Evolutionary conservation across 2,888 invertebrate species (phyloP).

Genomic region (Tholera decimalis): DNA sequence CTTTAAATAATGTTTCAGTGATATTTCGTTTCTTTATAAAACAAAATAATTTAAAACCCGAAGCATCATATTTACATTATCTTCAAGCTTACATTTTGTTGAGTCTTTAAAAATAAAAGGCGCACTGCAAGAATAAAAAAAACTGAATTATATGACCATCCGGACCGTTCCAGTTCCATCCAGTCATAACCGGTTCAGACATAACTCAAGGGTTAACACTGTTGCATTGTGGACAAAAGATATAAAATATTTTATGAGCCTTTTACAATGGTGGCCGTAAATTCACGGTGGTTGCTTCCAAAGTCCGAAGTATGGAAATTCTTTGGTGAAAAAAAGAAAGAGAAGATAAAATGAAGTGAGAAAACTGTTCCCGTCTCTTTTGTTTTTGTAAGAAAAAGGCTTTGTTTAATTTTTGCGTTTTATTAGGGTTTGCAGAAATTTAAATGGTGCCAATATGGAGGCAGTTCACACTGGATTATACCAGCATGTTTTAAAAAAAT

Average conservation of each 20-base stretch:
- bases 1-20: too few relatives aligned
- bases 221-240: conserved; percentile 46
- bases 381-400: conserved; percentile 42
- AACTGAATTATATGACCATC: conserved; percentile 16
- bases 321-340: conserved; percentile 15
- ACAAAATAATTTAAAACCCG: too few relatives aligned
- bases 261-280: conserved; percentile 49
- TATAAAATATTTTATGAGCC: conserved; percentile 58
- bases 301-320: conserved; percentile 39
- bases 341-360: neutral
- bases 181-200: conserved; percentile 31
- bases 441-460: conserved; percentile 48
- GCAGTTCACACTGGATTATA: conserved; percentile 31
- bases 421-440: conserved; percentile 51
- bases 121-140: neutral
- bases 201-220: conserved; percentile 45
- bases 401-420: conserved; percentile 47
- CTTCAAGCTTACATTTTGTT: neutral
- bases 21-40: too few relatives aligned
- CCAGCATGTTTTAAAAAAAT: conserved; percentile 20
- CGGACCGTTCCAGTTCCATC: conserved; percentile 24
- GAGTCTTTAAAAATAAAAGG: neutral
- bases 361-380: conserved; percentile 18
- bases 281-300: conserved; percentile 42
- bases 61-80: too few relatives aligned